Base-by-base conservation (phyloP, 2,113 vertebrate genomes). In the Mustelus asterias region DNA sequence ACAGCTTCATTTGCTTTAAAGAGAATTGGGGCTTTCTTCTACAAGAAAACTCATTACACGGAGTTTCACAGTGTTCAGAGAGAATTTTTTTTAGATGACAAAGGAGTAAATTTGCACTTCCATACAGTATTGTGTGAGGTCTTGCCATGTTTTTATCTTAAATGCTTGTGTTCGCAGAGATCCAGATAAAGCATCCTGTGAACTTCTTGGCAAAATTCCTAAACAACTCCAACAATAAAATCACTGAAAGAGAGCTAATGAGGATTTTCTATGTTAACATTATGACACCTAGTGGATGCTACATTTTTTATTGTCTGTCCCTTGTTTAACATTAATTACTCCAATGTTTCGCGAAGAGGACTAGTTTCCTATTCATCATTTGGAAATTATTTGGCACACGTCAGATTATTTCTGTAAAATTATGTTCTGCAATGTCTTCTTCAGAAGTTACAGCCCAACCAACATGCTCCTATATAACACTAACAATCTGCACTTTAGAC, bases 1-100 rank as follows among this genome's bases (percentile, higher is more conserved):
- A 95, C 94, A 95, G 94, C 94, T 95, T 95, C 41, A 95, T 76
- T 95, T 95, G 94, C 69, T 95, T 95, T 72, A 95, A 70, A 95
- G 67, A 54, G 94, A 95, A 95, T 95, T 48, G 41, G 67, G 94
- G 94, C 94, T 95, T 95, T 95, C 94, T 95, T 95, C 69, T 95
- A 16, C 67, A 72, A 94, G 69, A 54, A 95, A 95, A 95, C 94
- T 95, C 94, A 95, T 95, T 95, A 95, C 94, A 95, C 29, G 37
- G 41, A 72, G 69, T 95, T 95, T 72, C 69, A 60, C 69, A 95
- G 22, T 54, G 54, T 70, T 95, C 94, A 72, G 69, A 70, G 67
- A 72, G 94, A 95, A 72, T 72, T 95, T 95, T 95, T 67, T 95
- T 95, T 95, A 72, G 94, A 72, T 67, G 5, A 95, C 69, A 95